Conservation (phyloP, 2,113 vertebrate genomes). For the Oplegnathus fasciatus region DNA sequence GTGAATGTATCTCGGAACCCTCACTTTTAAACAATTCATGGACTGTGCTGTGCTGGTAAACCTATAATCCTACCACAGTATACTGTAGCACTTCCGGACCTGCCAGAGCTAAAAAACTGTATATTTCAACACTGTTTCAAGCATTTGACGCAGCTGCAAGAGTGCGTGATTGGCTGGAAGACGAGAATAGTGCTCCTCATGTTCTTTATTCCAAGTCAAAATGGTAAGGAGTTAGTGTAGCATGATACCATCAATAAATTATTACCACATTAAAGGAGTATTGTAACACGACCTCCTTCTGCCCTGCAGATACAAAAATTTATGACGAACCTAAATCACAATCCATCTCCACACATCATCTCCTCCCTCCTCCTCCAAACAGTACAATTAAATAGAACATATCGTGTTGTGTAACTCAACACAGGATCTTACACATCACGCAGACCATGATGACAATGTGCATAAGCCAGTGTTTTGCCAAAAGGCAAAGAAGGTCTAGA, state of each 20-base stretch:
- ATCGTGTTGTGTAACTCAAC: no score
- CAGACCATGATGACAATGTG: no score
- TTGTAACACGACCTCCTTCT: not conserved
- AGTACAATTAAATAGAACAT: no score
- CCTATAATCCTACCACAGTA: not conserved
- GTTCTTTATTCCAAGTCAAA: not conserved
- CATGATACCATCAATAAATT: not conserved
- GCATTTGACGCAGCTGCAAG: not conserved
- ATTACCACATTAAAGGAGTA: not conserved
- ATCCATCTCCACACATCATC: no score
- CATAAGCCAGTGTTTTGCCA: no score
- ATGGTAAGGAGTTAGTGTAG: not conserved
- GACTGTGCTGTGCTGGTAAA: not conserved
- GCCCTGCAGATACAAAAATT: not conserved
- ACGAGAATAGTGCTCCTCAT: not conserved
- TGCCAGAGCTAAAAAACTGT: not conserved
- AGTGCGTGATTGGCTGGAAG: not conserved
- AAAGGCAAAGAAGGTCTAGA: no score
- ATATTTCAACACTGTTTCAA: not conserved
- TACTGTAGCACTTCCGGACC: not conserved
- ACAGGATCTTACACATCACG: no score
- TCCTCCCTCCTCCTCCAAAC: no score
- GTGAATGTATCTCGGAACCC: not conserved
- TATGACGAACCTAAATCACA: no score
- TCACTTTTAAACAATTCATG: conserved; percentile 5